Percentiles rank a stretch among this genome's conserved stretches.
Evolutionary conservation across 2,113 vertebrate species (phyloP).

Genomic region (Genyomyrus donnyi): DNA sequence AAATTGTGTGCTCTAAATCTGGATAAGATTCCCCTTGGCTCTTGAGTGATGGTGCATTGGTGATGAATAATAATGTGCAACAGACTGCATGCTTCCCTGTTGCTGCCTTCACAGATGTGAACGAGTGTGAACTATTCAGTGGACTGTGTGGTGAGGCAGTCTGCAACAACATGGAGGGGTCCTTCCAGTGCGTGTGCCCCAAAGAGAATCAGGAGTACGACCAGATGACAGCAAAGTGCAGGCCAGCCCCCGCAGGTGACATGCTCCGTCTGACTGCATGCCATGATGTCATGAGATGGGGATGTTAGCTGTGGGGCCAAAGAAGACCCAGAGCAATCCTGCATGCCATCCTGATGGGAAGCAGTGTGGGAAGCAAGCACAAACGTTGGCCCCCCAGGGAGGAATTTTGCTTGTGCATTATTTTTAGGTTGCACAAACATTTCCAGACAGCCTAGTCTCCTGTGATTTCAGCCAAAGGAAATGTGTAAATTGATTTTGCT

Average conservation of each 20-base stretch:
- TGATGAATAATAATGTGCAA: neutral
- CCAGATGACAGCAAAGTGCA: conserved; percentile 79
- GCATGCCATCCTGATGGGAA: neutral
- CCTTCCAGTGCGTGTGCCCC: conserved; percentile 81
- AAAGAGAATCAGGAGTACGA: conserved; percentile 79
- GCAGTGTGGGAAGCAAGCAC: neutral
- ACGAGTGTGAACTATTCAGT: conserved; percentile 87
- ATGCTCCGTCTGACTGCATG: neutral
- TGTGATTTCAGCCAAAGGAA: neutral
- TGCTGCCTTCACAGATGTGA: conserved; percentile 70
- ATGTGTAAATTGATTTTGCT: neutral
- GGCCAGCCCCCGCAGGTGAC: conserved; percentile 67
- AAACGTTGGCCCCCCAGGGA: neutral
- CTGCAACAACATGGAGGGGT: conserved; percentile 84
- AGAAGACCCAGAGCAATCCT: neutral
- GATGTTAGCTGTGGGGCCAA: neutral
- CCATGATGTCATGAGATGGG: neutral
- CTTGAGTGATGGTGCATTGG: neutral
- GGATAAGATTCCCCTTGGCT: neutral
- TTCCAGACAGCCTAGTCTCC: neutral
- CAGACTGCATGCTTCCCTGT: neutral
- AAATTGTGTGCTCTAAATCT: neutral
- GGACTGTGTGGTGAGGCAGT: conserved; percentile 85
- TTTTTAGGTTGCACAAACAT: conserved; percentile 1
- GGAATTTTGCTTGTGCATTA: neutral